Conservation (phyloP, 2,888 invertebrate species). For the Mylabris sibirica region DNA sequence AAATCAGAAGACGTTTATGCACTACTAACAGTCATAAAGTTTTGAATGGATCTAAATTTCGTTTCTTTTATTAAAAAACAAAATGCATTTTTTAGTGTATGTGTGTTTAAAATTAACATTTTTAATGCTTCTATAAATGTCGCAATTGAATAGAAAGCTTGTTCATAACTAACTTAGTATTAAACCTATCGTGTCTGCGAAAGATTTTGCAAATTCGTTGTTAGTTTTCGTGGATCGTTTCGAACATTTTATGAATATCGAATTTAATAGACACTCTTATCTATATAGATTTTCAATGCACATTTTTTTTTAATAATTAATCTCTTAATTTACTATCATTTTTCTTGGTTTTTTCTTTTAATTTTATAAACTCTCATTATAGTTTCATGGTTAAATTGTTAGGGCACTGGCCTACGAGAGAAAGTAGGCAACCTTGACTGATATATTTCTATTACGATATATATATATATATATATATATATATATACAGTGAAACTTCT, state of each 20-base stretch:
- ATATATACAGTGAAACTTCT: too few relatives aligned
- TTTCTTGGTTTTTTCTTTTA: background rate
- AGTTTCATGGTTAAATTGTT: slow-evolving; percentile 32
- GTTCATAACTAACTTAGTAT: background rate
- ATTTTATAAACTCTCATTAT: background rate
- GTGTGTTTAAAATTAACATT: background rate
- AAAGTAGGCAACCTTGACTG: slow-evolving; percentile 53
- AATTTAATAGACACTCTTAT: background rate
- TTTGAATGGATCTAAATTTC: background rate
- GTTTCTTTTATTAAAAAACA: background rate
- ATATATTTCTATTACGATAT: slow-evolving; percentile 44
- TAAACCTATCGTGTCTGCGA: background rate
- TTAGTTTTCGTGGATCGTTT: background rate
- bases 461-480: too few relatives aligned
- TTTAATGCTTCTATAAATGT: slow-evolving; percentile 7
- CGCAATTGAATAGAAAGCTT: slow-evolving; percentile 6
- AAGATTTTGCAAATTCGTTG: background rate
- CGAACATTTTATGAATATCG: background rate
- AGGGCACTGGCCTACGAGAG: slow-evolving; percentile 50
- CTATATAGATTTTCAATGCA: background rate
- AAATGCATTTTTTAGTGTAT: background rate
- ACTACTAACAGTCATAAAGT: too few relatives aligned
- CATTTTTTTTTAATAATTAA: background rate
- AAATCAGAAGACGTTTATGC: too few relatives aligned
- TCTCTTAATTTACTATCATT: background rate